Evolutionary conservation across 2,797 vertebrate species (phyloP).

Genomic region (Cygnus olor): DNA sequence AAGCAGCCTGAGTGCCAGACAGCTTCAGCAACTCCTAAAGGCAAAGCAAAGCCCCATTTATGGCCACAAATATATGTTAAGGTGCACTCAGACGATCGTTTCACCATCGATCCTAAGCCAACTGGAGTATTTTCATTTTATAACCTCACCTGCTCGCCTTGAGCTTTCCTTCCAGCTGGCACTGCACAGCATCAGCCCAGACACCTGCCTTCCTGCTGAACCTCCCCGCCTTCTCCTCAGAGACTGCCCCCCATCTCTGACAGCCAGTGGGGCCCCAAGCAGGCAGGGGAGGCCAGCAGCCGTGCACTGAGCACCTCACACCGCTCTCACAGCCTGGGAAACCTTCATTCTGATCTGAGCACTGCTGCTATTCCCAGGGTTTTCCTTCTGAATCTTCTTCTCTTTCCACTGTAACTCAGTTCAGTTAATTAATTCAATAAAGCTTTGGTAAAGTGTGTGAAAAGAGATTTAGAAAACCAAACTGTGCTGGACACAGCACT

Average conservation of each 20-base stretch:
- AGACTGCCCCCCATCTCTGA: neutral
- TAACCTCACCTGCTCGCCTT: neutral
- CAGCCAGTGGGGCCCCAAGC: neutral
- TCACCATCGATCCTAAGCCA: neutral
- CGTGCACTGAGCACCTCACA: fast-evolving
- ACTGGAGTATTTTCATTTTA: neutral
- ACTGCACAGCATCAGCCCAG: neutral
- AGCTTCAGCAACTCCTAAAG: neutral
- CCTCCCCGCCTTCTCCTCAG: neutral
- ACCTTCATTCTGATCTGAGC: neutral
- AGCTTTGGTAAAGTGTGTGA: neutral
- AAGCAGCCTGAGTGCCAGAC: neutral
- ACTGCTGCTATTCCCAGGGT: neutral
- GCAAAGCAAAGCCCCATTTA: neutral
- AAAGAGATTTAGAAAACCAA: neutral
- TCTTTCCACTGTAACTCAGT: neutral
- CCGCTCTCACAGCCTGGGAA: neutral
- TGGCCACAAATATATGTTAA: neutral
- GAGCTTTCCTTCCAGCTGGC: neutral
- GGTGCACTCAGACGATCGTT: neutral
- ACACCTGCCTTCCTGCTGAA: neutral
- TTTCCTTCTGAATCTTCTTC: neutral
- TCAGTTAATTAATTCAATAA: neutral
- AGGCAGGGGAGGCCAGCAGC: neutral
- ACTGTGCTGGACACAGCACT: neutral